These are phyloP conservation scores for Lerista edwardsae DNA, from an alignment of 2,797 vertebrate species.

Conservation along the genomic window DNA sequence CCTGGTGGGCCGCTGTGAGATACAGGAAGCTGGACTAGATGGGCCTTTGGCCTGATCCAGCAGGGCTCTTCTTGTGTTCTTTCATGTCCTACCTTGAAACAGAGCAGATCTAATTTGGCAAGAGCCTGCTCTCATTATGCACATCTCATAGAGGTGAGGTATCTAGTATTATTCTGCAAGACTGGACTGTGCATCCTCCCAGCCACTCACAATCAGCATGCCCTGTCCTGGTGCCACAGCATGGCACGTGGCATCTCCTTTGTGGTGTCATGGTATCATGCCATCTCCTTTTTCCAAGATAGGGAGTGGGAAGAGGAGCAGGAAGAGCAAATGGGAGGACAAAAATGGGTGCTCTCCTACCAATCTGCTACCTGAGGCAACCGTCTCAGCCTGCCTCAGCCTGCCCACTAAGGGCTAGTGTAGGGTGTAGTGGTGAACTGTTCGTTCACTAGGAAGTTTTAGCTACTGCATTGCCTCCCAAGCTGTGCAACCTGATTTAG, in stretches of 20 bases:
- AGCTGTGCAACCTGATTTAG: neutral
- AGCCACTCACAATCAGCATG: neutral
- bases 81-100: neutral
- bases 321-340: too few species aligned
- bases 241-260: too few species aligned
- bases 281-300: neutral
- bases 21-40: too few species aligned
- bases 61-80: too few species aligned
- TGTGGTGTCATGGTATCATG: too few species aligned
- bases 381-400: too few species aligned
- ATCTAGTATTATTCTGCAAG: neutral
- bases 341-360: too few species aligned
- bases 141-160: neutral
- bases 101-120: neutral
- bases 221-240: neutral
- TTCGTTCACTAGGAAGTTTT: too few species aligned
- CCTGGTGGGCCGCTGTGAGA: too few species aligned
- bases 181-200: neutral
- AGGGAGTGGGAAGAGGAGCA: too few species aligned
- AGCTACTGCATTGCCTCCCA: neutral
- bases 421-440: too few species aligned
- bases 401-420: neutral
- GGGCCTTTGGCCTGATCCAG: too few species aligned
- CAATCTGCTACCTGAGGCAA: neutral
- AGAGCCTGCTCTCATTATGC: neutral